Percentiles rank a stretch among this genome's conserved stretches.
phyloP scores from a whole-genome alignment of 2,797 vertebrate species.

The Brachyrhaphis roseni region DNA sequence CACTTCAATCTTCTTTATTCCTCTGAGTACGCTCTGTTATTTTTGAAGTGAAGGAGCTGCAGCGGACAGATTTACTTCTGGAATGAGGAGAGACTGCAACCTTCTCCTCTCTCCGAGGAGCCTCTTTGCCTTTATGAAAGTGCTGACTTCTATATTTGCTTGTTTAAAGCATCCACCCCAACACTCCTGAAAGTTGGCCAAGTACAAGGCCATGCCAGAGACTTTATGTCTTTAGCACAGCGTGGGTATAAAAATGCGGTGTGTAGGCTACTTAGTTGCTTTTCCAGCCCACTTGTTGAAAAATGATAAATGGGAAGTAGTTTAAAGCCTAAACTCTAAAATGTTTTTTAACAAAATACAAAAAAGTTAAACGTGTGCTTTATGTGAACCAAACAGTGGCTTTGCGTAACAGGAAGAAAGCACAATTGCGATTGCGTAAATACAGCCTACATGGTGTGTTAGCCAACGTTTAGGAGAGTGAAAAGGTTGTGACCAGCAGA shows the following conservation, averaged over 20 bases:
- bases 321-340: slow-evolving; percentile 11
- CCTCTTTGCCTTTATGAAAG: slow-evolving; percentile 55
- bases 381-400: not conserved
- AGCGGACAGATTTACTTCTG: slow-evolving; percentile 57
- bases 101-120: slow-evolving; percentile 54
- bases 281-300: slow-evolving; percentile 31
- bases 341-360: not conserved
- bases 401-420: not conserved
- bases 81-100: slow-evolving; percentile 40
- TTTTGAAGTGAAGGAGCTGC: slow-evolving; percentile 65
- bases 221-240: slow-evolving; percentile 62
- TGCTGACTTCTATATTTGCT: slow-evolving; percentile 64
- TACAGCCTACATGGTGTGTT: not conserved
- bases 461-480: slow-evolving; percentile 18
- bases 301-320: slow-evolving; percentile 25
- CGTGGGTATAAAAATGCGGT: slow-evolving; percentile 34
- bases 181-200: slow-evolving; percentile 50
- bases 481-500: slow-evolving; percentile 25
- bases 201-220: slow-evolving; percentile 44
- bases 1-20: slow-evolving; percentile 38
- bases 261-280: slow-evolving; percentile 39
- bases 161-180: slow-evolving; percentile 56
- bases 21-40: slow-evolving; percentile 37
- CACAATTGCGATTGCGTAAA: not conserved
- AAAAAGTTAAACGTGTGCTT: not conserved